Evolutionary conservation across 2,113 vertebrate genomes (phyloP).

Genomic region (Psittacula cyanocephala): DNA sequence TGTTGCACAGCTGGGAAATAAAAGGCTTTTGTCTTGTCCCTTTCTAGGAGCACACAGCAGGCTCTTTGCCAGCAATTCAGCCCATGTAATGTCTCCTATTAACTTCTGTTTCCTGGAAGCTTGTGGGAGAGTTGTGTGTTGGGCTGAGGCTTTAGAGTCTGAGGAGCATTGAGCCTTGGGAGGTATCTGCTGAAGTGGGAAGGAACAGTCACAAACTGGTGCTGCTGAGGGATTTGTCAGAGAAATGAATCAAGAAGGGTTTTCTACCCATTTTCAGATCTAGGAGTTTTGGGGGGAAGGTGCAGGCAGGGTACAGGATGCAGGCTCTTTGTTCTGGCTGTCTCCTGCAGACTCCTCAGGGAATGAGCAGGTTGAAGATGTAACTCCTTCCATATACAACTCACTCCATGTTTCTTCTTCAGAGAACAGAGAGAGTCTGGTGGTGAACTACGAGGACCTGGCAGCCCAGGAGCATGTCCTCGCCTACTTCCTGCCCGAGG

Average conservation of each 20-base stretch:
- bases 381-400: not conserved
- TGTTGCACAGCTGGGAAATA: not conserved
- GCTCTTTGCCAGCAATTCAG: not conserved
- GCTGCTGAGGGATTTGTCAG: not conserved
- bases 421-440: constrained; percentile 96
- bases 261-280: not conserved
- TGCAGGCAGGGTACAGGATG: not conserved
- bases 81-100: not conserved
- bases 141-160: not conserved
- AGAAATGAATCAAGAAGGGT: not conserved
- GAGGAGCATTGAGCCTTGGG: not conserved
- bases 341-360: not conserved
- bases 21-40: not conserved
- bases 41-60: not conserved
- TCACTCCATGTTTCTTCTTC: not conserved
- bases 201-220: not conserved
- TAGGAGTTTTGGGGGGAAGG: not conserved
- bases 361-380: not conserved
- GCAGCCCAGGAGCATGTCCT: constrained; percentile 93
- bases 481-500: constrained; percentile 96
- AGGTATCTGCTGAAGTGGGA: not conserved
- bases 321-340: not conserved
- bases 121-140: not conserved
- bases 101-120: not conserved
- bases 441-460: constrained; percentile 95